Conservation (phyloP, 1,140 invertebrate genomes). For the Agrypnia vestita region DNA sequence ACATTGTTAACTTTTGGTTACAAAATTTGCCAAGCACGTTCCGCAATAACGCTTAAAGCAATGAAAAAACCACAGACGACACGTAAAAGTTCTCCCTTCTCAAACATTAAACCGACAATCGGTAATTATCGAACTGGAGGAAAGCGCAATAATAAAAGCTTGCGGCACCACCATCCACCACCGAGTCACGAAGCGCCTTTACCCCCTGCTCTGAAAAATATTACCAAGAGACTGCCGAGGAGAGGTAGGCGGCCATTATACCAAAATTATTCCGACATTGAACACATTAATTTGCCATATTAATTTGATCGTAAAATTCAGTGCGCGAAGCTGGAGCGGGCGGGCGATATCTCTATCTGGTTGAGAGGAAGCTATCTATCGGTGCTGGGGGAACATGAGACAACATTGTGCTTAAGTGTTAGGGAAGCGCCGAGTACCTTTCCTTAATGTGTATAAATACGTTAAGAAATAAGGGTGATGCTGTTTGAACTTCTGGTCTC, state of each 20-base stretch:
- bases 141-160: conserved; percentile 57
- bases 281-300: conserved; percentile 75
- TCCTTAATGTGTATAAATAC: conserved; percentile 56
- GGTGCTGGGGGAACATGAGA: conserved; percentile 50
- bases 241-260: conserved; percentile 56
- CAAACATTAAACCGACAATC: conserved; percentile 59
- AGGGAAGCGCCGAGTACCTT: conserved; percentile 35
- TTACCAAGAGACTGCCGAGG: conserved; percentile 34
- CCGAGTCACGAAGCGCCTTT: conserved; percentile 29
- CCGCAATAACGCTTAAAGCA: conserved; percentile 56
- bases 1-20: conserved; percentile 47
- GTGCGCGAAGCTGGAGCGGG: conserved; percentile 49
- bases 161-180: conserved; percentile 25
- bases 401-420: conserved; percentile 58
- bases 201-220: conserved; percentile 53
- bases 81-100: conserved; percentile 56
- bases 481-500: conserved; percentile 60
- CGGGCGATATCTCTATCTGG: conserved; percentile 57
- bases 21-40: conserved; percentile 57
- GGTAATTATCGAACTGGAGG: conserved; percentile 60
- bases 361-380: conserved; percentile 45
- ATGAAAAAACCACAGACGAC: conserved; percentile 61
- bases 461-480: conserved; percentile 53
- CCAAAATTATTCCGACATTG: conserved; percentile 61
- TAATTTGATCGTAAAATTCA: conserved; percentile 74